Evolutionary conservation across 2,113 vertebrate species (phyloP), one percentile per base, ranked within the genome.

Genomic region (Nothoprocta pentlandii): DNA sequence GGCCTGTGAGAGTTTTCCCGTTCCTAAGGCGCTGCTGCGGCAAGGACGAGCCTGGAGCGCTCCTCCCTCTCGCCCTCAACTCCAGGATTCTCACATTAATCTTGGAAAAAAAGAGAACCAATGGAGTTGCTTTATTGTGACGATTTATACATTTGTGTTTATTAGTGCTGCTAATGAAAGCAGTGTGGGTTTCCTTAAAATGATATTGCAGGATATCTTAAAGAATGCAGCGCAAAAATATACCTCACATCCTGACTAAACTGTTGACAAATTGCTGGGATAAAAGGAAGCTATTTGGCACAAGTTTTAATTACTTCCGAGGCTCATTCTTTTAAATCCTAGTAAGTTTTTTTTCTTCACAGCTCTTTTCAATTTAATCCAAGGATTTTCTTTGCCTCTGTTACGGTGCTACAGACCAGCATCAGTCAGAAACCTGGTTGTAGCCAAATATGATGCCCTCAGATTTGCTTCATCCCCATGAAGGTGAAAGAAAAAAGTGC

Each of bases 281-380:
- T 83, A 90, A 90, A 49, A 90, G 83, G 83, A 90, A 83, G 16
- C 26, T 14, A n/a, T 53, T 64, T 87, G 54, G 49, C 88, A 59
- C 30, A 39, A 68, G 46, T 63, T 90, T 96, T 93, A 92, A 80
- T 86, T 77, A 64, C 63, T 95, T 95, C 56, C 0, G 4, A 80
- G 51, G 28, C 46, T 80, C 36, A n/a, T 63, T 49, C 85, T 91
- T 94, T 77, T 36, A 90, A 68, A 80, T 85, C 30, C 30, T 74
- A 6, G 9, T 68, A 21, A 14, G 32, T 54, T 89, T 39, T 39
- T 39, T 64, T 79, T 49, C 3, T 91, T 89, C n/a, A 54, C 22
- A 22, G 11, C 9, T 80, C 86, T 83, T 90, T 92, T 70, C 85
- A 86, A 6, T 67, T 46, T 59, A 74, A 73, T 74, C 68, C 74